Evolutionary conservation across 2,888 invertebrate species (phyloP), one percentile per base, ranked within the genome.

Genomic region (Rhingia rostrata): DNA sequence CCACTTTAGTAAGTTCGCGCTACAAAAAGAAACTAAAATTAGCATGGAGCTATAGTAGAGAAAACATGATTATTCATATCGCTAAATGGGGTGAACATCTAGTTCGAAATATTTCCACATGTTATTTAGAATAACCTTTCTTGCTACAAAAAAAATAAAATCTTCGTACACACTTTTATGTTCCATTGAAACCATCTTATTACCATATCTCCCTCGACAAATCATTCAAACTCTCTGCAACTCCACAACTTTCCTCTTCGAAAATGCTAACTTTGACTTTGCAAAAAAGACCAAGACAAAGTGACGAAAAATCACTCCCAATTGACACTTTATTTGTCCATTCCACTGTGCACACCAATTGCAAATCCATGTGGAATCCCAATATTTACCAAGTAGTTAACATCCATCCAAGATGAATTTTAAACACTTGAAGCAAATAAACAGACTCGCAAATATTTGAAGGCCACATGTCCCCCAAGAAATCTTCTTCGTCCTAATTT

Each of bases 371-470:
- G 80, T 84, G 84, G 80, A 84, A 84, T 84, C 80, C 80, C 84
- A 84, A 84, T 84, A 84, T 84, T 84, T 84, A 84, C 80, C 84
- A 80, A 84, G 84, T 84, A 84, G 84, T 84, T 84, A 84, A 84
- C 84, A 84, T 80, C 70, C 80, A 80, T 84, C 80, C 80, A 84
- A 84, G 84, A 70, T 70, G 84, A 84, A 84, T 84, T 80, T 84
- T 75, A 84, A 84, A 75, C 84, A 84, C 84, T 84, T 75, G 80
- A 74, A 49, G 35, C 74, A 84, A 82, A 84, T 84, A 84, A 84
- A 84, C 84, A 84, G 66, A 80, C 80, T 84, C 54, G 66, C 80
- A 84, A 84, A 84, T 84, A 80, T 84, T 84, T 80, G 64, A 80
- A 84, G 74, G 80, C 53, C 84, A 84, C 79, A 79, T 73, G 82